A percentile compares a stretch with the other conserved stretches of the same genome.
phyloP scores from a whole-genome alignment of 2,888 invertebrate genomes.

The Melinaea marsaeus region DNA sequence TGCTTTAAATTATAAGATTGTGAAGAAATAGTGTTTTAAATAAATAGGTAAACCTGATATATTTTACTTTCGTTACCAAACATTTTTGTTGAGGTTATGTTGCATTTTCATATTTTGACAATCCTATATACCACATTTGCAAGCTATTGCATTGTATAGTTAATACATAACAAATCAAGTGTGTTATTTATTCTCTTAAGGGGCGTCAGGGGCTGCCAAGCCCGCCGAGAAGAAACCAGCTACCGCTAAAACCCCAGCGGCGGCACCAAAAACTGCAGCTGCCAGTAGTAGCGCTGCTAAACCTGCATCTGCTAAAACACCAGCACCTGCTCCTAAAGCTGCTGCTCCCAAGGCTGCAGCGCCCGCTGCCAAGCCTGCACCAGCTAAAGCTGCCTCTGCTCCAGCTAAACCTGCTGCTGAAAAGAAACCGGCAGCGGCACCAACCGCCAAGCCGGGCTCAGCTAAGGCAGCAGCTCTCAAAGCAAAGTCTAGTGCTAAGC shows the following conservation, averaged over 20 bases:
- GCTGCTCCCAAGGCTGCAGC: constrained; percentile 68
- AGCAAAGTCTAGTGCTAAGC: constrained; percentile 72
- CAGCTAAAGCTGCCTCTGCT: constrained; percentile 64
- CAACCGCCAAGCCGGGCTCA: constrained; percentile 73
- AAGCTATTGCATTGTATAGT: background rate
- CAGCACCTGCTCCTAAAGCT: constrained; percentile 66
- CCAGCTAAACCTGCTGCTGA: constrained; percentile 42
- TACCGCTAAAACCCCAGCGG: constrained; percentile 66
- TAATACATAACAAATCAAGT: background rate
- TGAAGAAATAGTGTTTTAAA: background rate
- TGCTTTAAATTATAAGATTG: background rate
- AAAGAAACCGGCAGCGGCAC: constrained; percentile 60
- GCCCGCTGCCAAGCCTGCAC: constrained; percentile 69
- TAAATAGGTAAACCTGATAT: background rate
- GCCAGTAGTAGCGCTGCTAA: constrained; percentile 49
- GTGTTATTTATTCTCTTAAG: constrained; percentile 35
- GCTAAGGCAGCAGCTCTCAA: constrained; percentile 74
- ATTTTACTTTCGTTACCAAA: background rate
- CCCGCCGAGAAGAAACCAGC: constrained; percentile 69
- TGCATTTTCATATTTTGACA: background rate
- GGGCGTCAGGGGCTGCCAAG: constrained; percentile 63
- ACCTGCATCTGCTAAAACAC: constrained; percentile 61
- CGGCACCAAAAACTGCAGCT: constrained; percentile 64
- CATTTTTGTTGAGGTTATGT: constrained; percentile 1
- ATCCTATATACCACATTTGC: background rate